A percentile compares a stretch with the other conserved stretches of the same genome.
Evolutionary conservation across 2,113 vertebrate genomes (phyloP).

Genomic region (Amphiprion percula): DNA sequence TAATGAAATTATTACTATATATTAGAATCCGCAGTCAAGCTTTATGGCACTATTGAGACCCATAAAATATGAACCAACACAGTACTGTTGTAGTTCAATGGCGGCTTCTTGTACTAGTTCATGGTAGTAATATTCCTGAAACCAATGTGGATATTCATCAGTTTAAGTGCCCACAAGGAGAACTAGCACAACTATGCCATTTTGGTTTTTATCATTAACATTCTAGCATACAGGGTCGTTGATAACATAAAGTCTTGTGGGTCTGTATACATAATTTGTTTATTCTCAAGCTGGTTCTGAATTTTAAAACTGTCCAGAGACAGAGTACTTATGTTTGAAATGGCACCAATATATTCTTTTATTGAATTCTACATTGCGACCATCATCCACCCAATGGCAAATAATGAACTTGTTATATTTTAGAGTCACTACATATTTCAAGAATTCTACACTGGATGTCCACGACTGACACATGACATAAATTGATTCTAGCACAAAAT

Average conservation of each 20-base stretch:
- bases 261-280: neutral
- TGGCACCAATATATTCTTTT: neutral
- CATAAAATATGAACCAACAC: slow-evolving; percentile 24
- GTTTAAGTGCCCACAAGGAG: slow-evolving; percentile 24
- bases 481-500: too few species aligned
- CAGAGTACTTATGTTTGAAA: neutral
- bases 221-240: neutral
- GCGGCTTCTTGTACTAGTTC: slow-evolving; percentile 15
- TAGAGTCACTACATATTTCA: neutral
- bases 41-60: slow-evolving; percentile 59
- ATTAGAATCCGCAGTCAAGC: slow-evolving; percentile 52
- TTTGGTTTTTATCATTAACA: neutral
- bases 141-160: slow-evolving; percentile 38
- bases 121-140: slow-evolving; percentile 28
- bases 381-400: neutral
- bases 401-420: neutral
- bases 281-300: neutral
- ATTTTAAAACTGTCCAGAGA: neutral
- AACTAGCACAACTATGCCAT: slow-evolving; percentile 9
- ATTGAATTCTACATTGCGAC: neutral
- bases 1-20: slow-evolving; percentile 47
- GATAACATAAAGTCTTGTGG: neutral
- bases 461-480: too few species aligned
- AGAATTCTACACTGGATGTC: neutral
- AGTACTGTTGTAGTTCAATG: slow-evolving; percentile 26